Conservation (phyloP, 2,888 invertebrate genomes). For the Mythimna albipuncta region DNA sequence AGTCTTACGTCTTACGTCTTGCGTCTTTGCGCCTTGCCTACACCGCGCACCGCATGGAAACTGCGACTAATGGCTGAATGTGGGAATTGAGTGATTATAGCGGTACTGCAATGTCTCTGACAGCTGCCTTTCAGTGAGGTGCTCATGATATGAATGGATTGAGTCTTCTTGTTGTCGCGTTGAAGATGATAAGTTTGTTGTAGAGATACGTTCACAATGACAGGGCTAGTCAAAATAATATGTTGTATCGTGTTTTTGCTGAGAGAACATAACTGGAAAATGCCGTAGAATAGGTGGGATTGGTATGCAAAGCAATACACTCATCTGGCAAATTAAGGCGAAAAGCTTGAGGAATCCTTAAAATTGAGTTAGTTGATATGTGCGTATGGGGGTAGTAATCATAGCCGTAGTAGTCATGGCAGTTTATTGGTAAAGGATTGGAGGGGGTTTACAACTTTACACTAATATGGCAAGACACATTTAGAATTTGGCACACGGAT, state of each 20-base stretch:
- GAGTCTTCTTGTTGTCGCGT: conserved; percentile 9
- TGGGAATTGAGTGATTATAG: conserved; percentile 45
- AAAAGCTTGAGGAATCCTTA: too few species aligned
- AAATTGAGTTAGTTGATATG: too few species aligned
- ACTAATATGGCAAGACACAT: too few species aligned
- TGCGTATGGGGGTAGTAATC: too few species aligned
- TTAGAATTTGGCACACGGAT: too few species aligned
- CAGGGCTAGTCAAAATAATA: neutral
- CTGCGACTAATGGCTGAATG: conserved; percentile 52
- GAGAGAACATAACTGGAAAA: neutral
- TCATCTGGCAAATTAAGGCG: too few species aligned
- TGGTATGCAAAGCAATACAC: too few species aligned
- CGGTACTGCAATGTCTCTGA: conserved; percentile 27
- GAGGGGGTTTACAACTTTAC: too few species aligned
- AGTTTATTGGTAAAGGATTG: too few species aligned
- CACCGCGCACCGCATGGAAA: conserved; percentile 20
- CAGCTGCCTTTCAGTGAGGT: conserved; percentile 41
- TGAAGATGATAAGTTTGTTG: conserved; percentile 7
- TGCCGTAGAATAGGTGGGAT: neutral
- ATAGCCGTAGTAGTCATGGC: too few species aligned
- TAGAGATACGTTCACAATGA: neutral
- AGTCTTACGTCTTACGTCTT: conserved; percentile 55
- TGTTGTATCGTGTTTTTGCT: neutral
- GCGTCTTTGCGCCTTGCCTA: conserved; percentile 26
- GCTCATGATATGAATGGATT: conserved; percentile 15